A percentile compares a stretch with the other conserved stretches of the same genome.
Conservation (phyloP, 1,140 invertebrate genomes). For the Lepidotrigona ventralis region DNA sequence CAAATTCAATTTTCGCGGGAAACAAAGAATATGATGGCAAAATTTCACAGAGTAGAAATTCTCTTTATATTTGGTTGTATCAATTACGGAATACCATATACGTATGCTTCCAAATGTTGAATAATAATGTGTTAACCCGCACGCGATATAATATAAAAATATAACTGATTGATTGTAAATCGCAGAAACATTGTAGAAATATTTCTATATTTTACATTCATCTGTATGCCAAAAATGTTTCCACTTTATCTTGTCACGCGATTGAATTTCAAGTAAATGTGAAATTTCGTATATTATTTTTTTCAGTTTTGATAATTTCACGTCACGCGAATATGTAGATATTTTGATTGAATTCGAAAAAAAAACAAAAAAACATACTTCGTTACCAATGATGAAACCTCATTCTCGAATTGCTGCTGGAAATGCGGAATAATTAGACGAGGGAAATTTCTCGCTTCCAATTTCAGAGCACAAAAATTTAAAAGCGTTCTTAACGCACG, state of each 20-base stretch:
- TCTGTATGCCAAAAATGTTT: not conserved
- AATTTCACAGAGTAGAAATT: no score
- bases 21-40: no score
- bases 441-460: not conserved
- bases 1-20: no score
- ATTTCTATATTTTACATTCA: not conserved
- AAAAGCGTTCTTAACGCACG: constrained; percentile 80
- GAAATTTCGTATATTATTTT: not conserved
- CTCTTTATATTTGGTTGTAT: no score
- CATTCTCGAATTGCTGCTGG: no score
- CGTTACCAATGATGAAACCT: not conserved
- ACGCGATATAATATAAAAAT: no score
- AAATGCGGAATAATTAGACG: not conserved
- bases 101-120: no score
- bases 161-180: no score
- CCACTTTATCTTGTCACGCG: not conserved
- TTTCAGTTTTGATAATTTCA: not conserved
- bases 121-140: not conserved
- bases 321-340: not conserved
- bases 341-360: not conserved
- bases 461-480: constrained; percentile 73
- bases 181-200: no score
- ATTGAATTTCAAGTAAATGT: not conserved
- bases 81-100: no score
- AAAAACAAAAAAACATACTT: not conserved